A percentile compares a stretch with the other conserved stretches of the same genome.
These are phyloP conservation scores for Dendroctonus ponderosae DNA, from an alignment of 1,140 invertebrate species.

Conservation along the genomic window DNA sequence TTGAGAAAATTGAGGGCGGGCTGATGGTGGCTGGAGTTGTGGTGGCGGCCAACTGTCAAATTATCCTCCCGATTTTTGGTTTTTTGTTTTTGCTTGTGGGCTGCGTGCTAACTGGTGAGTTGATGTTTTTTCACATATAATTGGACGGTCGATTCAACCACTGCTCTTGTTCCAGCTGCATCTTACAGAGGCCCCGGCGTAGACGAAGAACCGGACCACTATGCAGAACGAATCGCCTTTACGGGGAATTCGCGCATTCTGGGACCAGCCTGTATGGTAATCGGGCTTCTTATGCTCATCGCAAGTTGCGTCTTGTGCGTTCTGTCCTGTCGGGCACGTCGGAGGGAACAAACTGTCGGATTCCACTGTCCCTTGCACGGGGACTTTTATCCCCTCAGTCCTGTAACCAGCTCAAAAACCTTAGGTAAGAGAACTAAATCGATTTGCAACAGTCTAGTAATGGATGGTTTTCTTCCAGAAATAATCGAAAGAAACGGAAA, in stretches of 20 bases:
- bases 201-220: conserved; percentile 68
- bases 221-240: conserved; percentile 67
- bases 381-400: conserved; percentile 72
- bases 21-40: conserved; percentile 72
- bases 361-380: conserved; percentile 77
- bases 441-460: not conserved
- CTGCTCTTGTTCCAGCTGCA: conserved; percentile 58
- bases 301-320: conserved; percentile 62
- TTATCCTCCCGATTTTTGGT: conserved; percentile 71
- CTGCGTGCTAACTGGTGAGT: conserved; percentile 68
- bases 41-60: conserved; percentile 72
- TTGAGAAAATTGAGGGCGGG: conserved; percentile 73
- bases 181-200: conserved; percentile 69
- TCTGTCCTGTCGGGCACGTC: conserved; percentile 63
- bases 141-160: not conserved
- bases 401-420: conserved; percentile 54
- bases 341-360: conserved; percentile 65
- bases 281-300: conserved; percentile 67
- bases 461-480: conserved; percentile 33
- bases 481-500: conserved; percentile 37
- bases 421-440: conserved; percentile 40
- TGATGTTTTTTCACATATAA: not conserved
- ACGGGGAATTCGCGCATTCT: conserved; percentile 70
- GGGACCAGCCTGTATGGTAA: conserved; percentile 69
- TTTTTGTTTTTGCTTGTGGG: conserved; percentile 71